Percentiles rank a stretch among this genome's conserved stretches.
Conservation (phyloP, 35 echinoderm and acorn worm species). For the Eucidaris tribuloides region DNA sequence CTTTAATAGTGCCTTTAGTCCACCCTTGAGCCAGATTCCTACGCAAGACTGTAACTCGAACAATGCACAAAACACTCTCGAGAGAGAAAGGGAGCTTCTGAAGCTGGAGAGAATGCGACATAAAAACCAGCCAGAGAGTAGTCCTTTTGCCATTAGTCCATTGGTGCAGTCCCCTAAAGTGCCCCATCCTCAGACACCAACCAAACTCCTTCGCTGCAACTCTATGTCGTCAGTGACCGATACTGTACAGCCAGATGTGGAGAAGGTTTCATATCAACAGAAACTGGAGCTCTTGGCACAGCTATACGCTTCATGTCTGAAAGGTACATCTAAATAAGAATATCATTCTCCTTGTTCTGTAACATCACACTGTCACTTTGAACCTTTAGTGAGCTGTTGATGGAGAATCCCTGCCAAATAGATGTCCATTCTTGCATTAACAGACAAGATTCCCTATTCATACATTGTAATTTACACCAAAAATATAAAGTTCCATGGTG, state of each 20-base stretch:
- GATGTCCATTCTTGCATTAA: too few relatives aligned
- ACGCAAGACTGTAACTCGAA: background rate
- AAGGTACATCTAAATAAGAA: too few relatives aligned
- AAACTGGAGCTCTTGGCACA: constrained; percentile 53
- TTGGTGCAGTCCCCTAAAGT: background rate
- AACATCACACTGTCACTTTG: too few relatives aligned
- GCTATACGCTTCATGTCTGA: constrained; percentile 54
- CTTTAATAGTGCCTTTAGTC: constrained; percentile 23
- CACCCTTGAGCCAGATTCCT: background rate
- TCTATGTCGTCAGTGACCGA: constrained; percentile 8
- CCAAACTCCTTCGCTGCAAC: constrained; percentile 28
- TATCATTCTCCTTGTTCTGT: too few relatives aligned
- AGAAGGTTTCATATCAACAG: constrained; percentile 29
- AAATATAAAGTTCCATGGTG: too few relatives aligned
- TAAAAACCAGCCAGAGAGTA: constrained; percentile 15
- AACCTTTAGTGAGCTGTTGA: too few relatives aligned
- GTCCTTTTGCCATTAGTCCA: background rate
- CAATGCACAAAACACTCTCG: background rate
- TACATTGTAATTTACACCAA: too few relatives aligned
- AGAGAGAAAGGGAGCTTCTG: constrained; percentile 56
- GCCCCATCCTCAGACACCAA: constrained; percentile 18
- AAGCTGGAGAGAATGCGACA: constrained; percentile 11
- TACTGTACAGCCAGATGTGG: constrained; percentile 1
- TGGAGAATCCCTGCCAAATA: too few relatives aligned
- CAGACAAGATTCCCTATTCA: too few relatives aligned